Percentiles rank a stretch among this genome's conserved stretches.
Conservation (phyloP, 2,888 invertebrate genomes). For the Teleogryllus oceanicus region DNA sequence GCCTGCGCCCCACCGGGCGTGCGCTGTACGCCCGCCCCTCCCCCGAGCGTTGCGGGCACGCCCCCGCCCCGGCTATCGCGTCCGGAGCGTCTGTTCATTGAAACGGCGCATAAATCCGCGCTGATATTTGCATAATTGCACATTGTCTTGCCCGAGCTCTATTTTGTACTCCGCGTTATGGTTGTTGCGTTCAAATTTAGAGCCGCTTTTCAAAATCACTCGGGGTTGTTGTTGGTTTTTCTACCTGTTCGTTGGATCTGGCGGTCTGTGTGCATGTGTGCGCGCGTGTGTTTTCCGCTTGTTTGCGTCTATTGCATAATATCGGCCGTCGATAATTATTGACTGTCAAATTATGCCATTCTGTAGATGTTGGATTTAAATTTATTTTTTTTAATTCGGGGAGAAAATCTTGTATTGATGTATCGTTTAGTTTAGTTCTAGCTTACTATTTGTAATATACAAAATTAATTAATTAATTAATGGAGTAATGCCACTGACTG, state of each 20-base stretch:
- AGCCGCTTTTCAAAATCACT: background rate
- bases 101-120: background rate
- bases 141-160: background rate
- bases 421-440: no score
- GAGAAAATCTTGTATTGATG: no score
- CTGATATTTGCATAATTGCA: background rate
- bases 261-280: background rate
- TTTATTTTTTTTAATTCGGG: no score
- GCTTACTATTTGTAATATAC: no score
- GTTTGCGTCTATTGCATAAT: background rate
- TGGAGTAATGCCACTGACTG: no score
- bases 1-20: background rate
- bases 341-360: no score
- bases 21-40: background rate
- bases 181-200: background rate
- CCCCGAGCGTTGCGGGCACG: background rate
- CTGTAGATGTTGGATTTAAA: no score
- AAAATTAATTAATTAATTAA: no score
- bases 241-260: background rate
- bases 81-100: background rate
- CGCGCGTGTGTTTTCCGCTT: background rate
- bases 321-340: background rate
- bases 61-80: no score
- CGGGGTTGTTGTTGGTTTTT: background rate
- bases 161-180: constrained; percentile 5